Conservation (phyloP, 1,140 invertebrate species). For the Druon quercuslanigerum region DNA sequence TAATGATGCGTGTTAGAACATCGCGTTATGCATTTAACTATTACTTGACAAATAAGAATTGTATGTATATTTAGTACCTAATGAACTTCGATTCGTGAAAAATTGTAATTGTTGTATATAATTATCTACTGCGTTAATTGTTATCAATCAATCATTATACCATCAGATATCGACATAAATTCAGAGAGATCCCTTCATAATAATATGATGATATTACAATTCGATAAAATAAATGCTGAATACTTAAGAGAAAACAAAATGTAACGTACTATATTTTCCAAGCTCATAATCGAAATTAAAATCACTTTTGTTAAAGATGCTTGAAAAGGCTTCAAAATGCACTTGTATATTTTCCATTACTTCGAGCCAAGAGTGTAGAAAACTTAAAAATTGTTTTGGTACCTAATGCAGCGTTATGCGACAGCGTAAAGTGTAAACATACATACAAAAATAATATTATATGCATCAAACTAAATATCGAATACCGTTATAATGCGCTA, state of each 20-base stretch:
- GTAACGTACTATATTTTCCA: not conserved
- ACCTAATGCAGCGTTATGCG: conserved; percentile 15
- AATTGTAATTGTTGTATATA: conserved; percentile 30
- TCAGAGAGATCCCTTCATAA: conserved; percentile 1
- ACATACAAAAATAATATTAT: conserved; percentile 18
- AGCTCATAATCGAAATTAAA: not conserved
- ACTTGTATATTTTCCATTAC: conserved; percentile 14
- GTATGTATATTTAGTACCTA: conserved; percentile 30
- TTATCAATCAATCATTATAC: conserved; percentile 14
- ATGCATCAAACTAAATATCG: conserved; percentile 19
- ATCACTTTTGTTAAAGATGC: not conserved
- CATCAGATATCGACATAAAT: conserved; percentile 7
- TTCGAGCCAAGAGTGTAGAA: conserved; percentile 3
- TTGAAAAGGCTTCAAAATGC: not conserved
- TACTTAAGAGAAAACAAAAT: not conserved
- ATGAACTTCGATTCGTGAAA: conserved; percentile 14
- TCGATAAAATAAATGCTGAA: conserved; percentile 30
- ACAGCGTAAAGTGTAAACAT: conserved; percentile 13
- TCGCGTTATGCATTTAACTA: conserved; percentile 12
- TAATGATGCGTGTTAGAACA: conserved; percentile 13
- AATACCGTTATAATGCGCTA: conserved; percentile 16
- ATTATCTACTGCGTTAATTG: conserved; percentile 23
- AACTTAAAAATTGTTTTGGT: not conserved
- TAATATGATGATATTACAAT: conserved; percentile 16
- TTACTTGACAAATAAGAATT: conserved; percentile 23